These are phyloP conservation scores for Magallana angulata DNA, from an alignment of 1,140 invertebrate species.

Conservation along the genomic window DNA sequence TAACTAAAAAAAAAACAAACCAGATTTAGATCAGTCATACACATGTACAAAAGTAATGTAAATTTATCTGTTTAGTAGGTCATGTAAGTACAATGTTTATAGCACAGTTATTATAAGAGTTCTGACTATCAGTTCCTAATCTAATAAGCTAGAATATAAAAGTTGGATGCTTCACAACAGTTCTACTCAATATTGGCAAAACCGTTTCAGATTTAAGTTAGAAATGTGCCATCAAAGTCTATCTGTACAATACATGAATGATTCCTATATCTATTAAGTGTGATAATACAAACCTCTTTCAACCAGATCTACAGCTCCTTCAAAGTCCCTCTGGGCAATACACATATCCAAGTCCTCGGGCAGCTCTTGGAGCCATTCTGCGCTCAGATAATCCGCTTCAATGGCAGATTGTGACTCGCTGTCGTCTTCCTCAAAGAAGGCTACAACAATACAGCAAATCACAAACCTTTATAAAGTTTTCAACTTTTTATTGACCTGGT, in stretches of 20 bases:
- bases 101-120: no score
- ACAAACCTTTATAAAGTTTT: not conserved
- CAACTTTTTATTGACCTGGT: not conserved
- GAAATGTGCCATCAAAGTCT: no score
- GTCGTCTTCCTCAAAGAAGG: slow-evolving; percentile 65
- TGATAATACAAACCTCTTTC: slow-evolving; percentile 82
- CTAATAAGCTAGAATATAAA: no score
- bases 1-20: slow-evolving; percentile 69
- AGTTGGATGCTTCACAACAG: no score
- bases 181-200: no score
- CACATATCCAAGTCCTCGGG: slow-evolving; percentile 97
- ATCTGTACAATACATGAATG: no score
- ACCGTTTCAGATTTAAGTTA: no score
- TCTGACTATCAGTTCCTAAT: no score
- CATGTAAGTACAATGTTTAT: no score
- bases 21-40: not conserved
- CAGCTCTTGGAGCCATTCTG: slow-evolving; percentile 95
- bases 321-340: slow-evolving; percentile 98
- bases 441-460: slow-evolving; percentile 49
- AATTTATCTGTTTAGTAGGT: no score
- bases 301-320: slow-evolving; percentile 93
- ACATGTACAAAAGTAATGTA: no score
- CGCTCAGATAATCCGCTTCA: slow-evolving; percentile 74
- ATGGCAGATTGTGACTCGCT: slow-evolving; percentile 63
- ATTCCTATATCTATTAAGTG: no score